Base-by-base conservation (phyloP, 2,113 vertebrate genomes). In the Nibea coibor region DNA sequence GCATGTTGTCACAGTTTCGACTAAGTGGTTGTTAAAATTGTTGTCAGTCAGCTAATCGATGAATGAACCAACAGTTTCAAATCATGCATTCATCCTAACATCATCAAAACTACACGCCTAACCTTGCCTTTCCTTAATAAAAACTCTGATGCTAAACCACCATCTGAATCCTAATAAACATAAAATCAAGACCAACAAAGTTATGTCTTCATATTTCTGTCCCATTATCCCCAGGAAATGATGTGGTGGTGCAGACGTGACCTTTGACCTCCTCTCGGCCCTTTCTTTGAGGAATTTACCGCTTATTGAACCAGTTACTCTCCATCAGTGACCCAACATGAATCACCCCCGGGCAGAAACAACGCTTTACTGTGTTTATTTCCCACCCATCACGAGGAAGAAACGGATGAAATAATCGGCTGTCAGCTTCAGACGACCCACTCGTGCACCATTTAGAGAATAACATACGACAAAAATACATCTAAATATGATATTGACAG, bases 221-320 rank as follows among this genome's bases (percentile, higher is more conserved):
- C 15, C 63, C 10, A 35, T 59, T 74, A 26, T 62, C 8, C 14
- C 14, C 6, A 43, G n/a, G 69, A 31, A 71, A 56, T 66, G 54
- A 70, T 56, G 15, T 47, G 14, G 35, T 17, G 5, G 28, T 39
- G 7, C 8, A 5, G 5, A 19, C 28, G 22, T 89, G 77, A 86
- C 80, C 72, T 86, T 51, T 82, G 79, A 86, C 85, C 73, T 88
- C 78, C 87, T 51, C 65, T 22, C 3, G 7, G 51, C 77, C 58
- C 39, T 74, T 64, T 42, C 26, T 54, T 3, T 42, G 31, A 62
- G 70, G 20, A 61, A 50, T 68, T 53, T 65, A 53, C 39, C 1
- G 24, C 58, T 75, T 45, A 65, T 56, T 86, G 72, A 85, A 75
- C 10, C 75, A 51, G 62, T 57, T 24, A 42, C 26, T 85, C 71